Evolutionary conservation across 2,113 vertebrate species (phyloP).

Genomic region (Arizona elegans): DNA sequence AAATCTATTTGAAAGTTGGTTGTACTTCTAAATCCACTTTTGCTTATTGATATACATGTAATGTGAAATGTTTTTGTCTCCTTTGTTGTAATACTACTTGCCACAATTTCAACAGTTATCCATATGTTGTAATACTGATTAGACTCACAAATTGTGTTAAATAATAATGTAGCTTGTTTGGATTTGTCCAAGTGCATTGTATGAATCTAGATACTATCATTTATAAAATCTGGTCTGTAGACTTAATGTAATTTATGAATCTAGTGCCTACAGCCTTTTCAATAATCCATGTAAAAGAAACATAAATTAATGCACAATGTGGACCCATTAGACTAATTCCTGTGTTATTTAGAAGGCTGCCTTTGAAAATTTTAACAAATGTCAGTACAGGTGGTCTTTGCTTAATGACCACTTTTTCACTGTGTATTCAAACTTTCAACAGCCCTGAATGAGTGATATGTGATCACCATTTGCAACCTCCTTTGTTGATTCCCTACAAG

Average conservation of each 20-base stretch:
- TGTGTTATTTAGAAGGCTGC: background rate
- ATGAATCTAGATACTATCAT: background rate
- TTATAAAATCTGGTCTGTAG: background rate
- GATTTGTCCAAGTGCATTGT: background rate
- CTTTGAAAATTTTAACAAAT: background rate
- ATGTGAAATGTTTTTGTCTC: background rate
- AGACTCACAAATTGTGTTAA: background rate
- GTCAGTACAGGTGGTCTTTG: background rate
- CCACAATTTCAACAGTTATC: background rate
- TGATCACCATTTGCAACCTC: background rate
- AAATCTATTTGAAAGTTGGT: background rate
- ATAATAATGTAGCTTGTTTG: background rate
- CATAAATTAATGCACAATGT: background rate
- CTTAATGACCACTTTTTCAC: background rate
- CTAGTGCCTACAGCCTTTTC: background rate
- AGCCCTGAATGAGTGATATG: background rate
- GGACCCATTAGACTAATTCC: background rate
- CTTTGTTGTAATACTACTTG: background rate
- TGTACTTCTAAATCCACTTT: background rate
- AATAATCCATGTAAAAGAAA: background rate
- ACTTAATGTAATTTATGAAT: background rate
- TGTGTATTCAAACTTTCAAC: background rate
- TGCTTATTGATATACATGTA: background rate
- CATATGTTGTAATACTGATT: background rate
- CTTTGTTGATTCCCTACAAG: background rate